Evolutionary conservation across 1,140 invertebrate species (phyloP).

Genomic region (Eriocheir sinensis): DNA sequence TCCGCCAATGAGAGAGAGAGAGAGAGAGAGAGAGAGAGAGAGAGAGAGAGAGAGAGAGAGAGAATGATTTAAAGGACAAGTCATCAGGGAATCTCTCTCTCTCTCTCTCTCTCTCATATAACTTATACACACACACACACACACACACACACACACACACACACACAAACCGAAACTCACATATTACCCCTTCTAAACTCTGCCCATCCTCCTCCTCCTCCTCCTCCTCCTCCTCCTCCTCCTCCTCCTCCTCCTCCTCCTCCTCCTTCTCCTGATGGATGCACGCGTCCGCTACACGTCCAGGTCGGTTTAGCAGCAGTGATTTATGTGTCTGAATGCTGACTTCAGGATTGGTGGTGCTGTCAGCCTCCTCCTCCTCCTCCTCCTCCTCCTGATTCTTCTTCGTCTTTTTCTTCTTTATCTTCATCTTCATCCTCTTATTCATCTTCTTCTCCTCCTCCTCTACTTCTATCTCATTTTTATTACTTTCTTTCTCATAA

Average conservation of each 20-base stretch:
- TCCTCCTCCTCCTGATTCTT: not conserved
- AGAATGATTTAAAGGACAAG: too few species aligned
- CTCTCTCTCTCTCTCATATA: too few species aligned
- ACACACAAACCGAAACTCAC: too few species aligned
- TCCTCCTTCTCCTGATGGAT: not conserved
- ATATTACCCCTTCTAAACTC: too few species aligned
- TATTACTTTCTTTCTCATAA: not conserved
- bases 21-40: not conserved
- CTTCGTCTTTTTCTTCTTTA: not conserved
- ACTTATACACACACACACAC: too few species aligned
- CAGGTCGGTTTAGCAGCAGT: too few species aligned
- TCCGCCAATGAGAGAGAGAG: too few species aligned
- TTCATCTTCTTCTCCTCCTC: not conserved
- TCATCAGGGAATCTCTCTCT: too few species aligned
- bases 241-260: not conserved
- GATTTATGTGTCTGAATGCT: too few species aligned
- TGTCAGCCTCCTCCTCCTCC: not conserved
- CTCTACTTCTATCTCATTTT: not conserved
- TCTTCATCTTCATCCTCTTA: not conserved
- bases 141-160: too few species aligned
- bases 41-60: conserved; percentile 14
- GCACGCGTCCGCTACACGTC: too few species aligned
- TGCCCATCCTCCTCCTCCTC: not conserved
- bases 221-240: not conserved
- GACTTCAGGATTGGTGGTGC: too few species aligned